Evolutionary conservation across 2,113 vertebrate species (phyloP), one percentile per base, ranked within the genome.

Genomic region (Pogona vitticeps): DNA sequence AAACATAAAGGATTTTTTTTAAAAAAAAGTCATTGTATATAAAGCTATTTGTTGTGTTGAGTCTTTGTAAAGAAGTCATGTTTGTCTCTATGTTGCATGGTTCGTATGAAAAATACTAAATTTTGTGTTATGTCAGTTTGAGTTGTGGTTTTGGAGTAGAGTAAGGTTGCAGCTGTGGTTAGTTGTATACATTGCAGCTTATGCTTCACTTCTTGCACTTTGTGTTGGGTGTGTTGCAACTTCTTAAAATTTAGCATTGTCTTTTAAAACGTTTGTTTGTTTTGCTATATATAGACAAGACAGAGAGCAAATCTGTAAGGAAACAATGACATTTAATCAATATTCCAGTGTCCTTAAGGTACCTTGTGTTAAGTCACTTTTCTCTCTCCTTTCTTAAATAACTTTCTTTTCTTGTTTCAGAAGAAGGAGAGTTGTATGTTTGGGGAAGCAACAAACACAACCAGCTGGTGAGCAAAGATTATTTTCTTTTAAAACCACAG

Each of bases 381-480:
- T 65, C 83, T 73, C 52, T 91, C 84, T 26, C 23, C n/a, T 93
- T 86, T 1, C 7, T 85, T 86, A 52, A 80, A 94, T 13, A 93
- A 5, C 90, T 38, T 89, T 2, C 56, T 63, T 7, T 56, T 5
- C 23, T 79, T 80, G 90, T 96, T 58, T 86, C 97, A 87, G 98
- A 91, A 90, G 94, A 95, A 73, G 98, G 98, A 79, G 94, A 97
- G 80, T 81, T 99, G 67, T 98, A 97, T 84, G 95, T 98, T 71
- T 99, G 98, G 98, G 98, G 98, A 80, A 96, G 97, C 94, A 99
- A 99, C 96, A 98, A 98, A 80, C 97, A 98, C 0, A 96, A 97
- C 73, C 98, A 98, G 91, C 95, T 99, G 83, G 91, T 95, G 82
- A 91, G 92, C 87, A 85, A 92, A 68, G 96, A 96, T 65, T 42